Conservation (phyloP, 2,888 invertebrate genomes). For the Ceriagrion tenellum region DNA sequence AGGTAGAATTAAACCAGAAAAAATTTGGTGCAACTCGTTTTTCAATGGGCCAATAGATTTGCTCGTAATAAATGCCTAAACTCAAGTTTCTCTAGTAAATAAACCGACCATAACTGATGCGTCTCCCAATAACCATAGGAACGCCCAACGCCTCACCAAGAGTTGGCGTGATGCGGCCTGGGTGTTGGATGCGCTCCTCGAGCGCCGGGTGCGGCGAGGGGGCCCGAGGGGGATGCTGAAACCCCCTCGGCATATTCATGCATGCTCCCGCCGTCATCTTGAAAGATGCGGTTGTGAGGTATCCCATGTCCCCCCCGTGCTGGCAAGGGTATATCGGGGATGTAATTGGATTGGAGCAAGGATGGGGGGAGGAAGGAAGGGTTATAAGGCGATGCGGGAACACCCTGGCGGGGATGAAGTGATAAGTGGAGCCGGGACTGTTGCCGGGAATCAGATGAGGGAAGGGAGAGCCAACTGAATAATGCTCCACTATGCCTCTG, state of each 20-base stretch:
- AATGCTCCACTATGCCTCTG: too few species aligned
- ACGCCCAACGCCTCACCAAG: neutral
- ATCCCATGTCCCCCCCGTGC: conserved; percentile 5
- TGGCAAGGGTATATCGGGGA: neutral
- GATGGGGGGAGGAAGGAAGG: neutral
- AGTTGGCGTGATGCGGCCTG: neutral
- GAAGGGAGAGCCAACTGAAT: neutral
- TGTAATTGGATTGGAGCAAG: conserved; percentile 15
- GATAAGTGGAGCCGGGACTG: neutral
- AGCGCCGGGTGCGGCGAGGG: too few species aligned
- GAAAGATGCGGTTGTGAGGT: conserved; percentile 4
- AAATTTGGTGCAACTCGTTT: too few species aligned
- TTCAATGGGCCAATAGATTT: too few species aligned
- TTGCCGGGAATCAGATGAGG: too few species aligned
- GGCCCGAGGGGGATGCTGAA: too few species aligned
- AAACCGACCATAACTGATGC: too few species aligned
- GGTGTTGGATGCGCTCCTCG: too few species aligned
- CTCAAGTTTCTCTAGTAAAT: too few species aligned
- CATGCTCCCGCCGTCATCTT: neutral
- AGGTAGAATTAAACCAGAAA: too few species aligned
- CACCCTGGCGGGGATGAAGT: neutral
- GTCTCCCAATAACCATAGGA: neutral
- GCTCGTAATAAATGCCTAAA: too few species aligned
- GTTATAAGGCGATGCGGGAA: neutral
- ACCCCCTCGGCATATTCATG: neutral